Conservation (phyloP, 2,797 vertebrate species). For the Gila robusta region DNA sequence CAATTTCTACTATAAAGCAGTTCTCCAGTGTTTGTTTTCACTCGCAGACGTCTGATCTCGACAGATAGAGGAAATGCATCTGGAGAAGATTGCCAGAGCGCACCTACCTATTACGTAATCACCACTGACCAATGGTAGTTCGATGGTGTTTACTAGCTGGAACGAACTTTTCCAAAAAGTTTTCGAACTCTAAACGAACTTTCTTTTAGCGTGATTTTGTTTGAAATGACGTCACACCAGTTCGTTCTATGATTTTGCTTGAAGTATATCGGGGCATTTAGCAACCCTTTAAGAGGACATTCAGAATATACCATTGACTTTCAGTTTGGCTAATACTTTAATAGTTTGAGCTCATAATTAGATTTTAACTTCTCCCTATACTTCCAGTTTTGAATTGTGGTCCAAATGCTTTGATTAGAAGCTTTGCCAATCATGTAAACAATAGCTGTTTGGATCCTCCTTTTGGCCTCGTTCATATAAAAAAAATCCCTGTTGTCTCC, state of each 20-base stretch:
- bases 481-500: conserved; percentile 57
- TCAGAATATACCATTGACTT: not conserved
- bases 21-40: no score
- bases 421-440: conserved; percentile 57
- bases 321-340: not conserved
- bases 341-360: not conserved
- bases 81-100: no score
- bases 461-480: conserved; percentile 62
- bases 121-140: not conserved
- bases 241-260: no score
- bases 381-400: conserved; percentile 34
- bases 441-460: conserved; percentile 57
- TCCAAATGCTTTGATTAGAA: conserved; percentile 25
- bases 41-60: no score
- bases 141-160: not conserved
- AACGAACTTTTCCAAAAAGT: not conserved
- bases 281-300: not conserved
- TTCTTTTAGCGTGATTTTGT: not conserved
- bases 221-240: not conserved
- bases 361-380: not conserved
- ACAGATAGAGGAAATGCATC: no score
- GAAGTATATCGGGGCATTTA: no score
- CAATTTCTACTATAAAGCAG: no score
- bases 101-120: not conserved
- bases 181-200: no score